Base-by-base conservation (phyloP, 2,797 vertebrate genomes). In the Gymnopithys bicolor region DNA sequence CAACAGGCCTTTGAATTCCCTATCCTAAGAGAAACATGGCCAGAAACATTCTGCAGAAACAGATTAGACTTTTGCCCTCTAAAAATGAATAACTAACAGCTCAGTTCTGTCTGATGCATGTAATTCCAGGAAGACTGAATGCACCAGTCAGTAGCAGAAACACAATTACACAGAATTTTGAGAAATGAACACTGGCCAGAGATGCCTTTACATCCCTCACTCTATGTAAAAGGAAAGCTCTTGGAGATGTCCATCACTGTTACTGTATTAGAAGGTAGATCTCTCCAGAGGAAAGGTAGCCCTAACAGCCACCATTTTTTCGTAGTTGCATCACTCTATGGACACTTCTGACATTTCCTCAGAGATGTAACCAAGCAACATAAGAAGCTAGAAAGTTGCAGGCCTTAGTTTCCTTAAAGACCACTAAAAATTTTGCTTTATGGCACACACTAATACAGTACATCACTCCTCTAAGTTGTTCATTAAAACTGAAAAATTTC, bases 11-110 rank as follows among this genome's bases (percentile, higher is more conserved):
- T 79, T 88, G 49, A 82, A 62, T 84, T 92, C 76, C 14, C 67
- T 41, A 59, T 46, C 27, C 11, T 7, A 77, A 78, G 55, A 79
- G 82, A 87, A 89, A 46, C 13, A 49, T 18, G 9, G 7, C 76
- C 55, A 85, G 52, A 77, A 88, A 78, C 78, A 81, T 68, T 66
- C 84, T 81, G 70, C 80, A 91, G 58, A 83, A 89, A 75, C 2
- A 90, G 37, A 88, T 85, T 30, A 70, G 82, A 69, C 46, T 48
- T 17, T 10, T 69, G 35, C 21, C 39, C 51, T 82, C 21, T 64
- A 37, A 79, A 84, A 67, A 19, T 6, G 10, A 82, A 43, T 10
- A 62, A 63, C 45, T 81, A 62, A 45, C 55, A 66, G 5, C 3
- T 85, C 48, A 37, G 70, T 30, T 66, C 37, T 81, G 25, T 41